Evolutionary conservation across 2,888 invertebrate genomes (phyloP).

Genomic region (Acleris literana): DNA sequence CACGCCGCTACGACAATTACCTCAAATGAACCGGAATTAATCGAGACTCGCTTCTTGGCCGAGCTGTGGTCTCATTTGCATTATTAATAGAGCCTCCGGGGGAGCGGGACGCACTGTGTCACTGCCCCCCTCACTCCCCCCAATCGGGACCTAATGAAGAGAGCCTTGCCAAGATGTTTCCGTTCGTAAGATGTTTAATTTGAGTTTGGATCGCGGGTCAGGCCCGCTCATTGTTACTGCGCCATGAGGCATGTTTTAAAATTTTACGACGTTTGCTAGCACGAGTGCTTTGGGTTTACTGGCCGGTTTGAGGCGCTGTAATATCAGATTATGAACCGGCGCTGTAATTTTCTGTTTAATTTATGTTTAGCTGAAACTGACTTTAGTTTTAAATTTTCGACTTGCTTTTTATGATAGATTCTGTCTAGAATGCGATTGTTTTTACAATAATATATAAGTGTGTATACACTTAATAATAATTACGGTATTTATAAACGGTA

Average conservation of each 20-base stretch:
- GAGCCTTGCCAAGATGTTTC: slow-evolving; percentile 81
- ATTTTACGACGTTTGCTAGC: slow-evolving; percentile 18
- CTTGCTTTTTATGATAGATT: too few species aligned
- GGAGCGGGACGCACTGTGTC: slow-evolving; percentile 58
- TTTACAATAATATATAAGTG: too few species aligned
- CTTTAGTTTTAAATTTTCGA: too few species aligned
- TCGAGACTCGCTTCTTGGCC: slow-evolving; percentile 82
- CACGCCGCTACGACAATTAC: slow-evolving; percentile 80
- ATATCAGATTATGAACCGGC: not conserved
- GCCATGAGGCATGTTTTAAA: slow-evolving; percentile 43
- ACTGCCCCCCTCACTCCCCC: slow-evolving; percentile 64
- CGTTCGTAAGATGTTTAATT: slow-evolving; percentile 83
- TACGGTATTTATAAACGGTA: too few species aligned
- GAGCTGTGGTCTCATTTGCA: slow-evolving; percentile 83
- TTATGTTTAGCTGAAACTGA: too few species aligned
- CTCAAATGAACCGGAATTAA: slow-evolving; percentile 84
- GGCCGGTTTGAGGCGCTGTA: not conserved
- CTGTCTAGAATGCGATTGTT: too few species aligned
- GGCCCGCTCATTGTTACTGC: slow-evolving; percentile 77
- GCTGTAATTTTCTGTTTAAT: not conserved
- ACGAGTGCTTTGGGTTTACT: not conserved
- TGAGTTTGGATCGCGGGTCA: slow-evolving; percentile 79
- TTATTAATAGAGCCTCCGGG: slow-evolving; percentile 81
- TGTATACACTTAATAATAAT: too few species aligned
- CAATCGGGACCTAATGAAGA: slow-evolving; percentile 82